A percentile compares a stretch with the other conserved stretches of the same genome.
phyloP scores from a whole-genome alignment of 2,113 vertebrate species.

The Myodes glareolus region DNA sequence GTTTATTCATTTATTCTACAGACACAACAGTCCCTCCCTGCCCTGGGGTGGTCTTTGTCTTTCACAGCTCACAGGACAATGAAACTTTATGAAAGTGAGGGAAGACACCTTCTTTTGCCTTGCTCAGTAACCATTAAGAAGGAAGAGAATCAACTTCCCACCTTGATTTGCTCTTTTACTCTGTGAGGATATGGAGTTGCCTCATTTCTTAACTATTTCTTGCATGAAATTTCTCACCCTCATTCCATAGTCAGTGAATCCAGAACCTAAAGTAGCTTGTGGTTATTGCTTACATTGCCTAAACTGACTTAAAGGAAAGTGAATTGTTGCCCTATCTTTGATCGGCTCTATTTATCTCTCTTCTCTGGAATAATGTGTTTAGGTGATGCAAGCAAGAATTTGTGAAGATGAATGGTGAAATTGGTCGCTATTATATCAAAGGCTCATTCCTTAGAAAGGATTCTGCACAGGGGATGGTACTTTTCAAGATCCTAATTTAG shows the following conservation, averaged over 20 bases:
- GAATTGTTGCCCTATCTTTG: not conserved
- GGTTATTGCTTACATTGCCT: not conserved
- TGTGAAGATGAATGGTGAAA: not conserved
- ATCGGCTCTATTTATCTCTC: not conserved
- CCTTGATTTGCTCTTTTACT: not conserved
- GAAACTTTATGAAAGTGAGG: not conserved
- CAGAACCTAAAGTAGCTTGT: not conserved
- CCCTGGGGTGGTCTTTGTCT: not conserved
- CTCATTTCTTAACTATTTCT: not conserved
- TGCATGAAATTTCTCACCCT: not conserved
- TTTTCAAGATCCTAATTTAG: not conserved
- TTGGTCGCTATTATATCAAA: not conserved
- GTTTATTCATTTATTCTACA: not conserved
- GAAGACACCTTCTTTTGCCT: rapidly evolving
- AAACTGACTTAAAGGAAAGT: not conserved
- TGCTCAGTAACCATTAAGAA: not conserved
- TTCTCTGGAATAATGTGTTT: not conserved
- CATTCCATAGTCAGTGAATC: not conserved
- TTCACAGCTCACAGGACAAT: not conserved
- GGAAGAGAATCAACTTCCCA: not conserved
- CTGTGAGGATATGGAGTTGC: not conserved
- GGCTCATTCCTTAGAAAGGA: not conserved
- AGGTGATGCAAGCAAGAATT: not conserved
- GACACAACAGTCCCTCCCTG: not conserved
- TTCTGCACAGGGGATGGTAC: not conserved